Percentiles rank a stretch among this genome's conserved stretches.
These are phyloP conservation scores for Neodiprion lecontei DNA, from an alignment of 1,140 invertebrate species.

Conservation along the genomic window DNA sequence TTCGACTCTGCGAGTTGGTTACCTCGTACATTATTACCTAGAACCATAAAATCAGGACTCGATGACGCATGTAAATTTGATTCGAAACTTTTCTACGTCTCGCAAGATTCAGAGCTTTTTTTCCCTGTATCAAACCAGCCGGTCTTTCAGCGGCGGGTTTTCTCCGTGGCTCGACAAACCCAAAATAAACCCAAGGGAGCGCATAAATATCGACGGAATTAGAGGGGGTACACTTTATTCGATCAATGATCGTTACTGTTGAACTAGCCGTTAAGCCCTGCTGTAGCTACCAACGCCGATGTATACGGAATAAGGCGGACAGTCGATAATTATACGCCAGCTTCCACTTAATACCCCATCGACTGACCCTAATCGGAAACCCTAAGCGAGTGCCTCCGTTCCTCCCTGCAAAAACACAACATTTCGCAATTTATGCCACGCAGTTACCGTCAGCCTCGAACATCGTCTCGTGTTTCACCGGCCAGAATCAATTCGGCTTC, in stretches of 20 bases:
- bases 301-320: neutral
- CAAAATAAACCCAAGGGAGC: neutral
- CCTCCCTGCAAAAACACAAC: neutral
- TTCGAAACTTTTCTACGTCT: neutral
- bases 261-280: neutral
- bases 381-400: neutral
- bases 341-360: conserved; percentile 1
- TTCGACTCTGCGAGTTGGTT: too few species aligned
- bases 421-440: neutral
- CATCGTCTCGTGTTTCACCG: too few species aligned
- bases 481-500: too few species aligned
- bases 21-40: neutral
- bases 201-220: neutral
- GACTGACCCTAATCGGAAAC: conserved; percentile 5
- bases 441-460: too few species aligned
- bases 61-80: too few species aligned
- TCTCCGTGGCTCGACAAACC: neutral
- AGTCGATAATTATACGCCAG: conserved; percentile 1
- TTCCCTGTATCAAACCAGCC: conserved; percentile 13
- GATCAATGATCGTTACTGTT: neutral
- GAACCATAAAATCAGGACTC: neutral
- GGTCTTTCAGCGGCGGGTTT: neutral
- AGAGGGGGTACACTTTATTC: neutral
- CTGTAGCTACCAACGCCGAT: neutral
- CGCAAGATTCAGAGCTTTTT: conserved; percentile 21